Conservation (phyloP, 2,113 vertebrate species). For the Chionomys nivalis region DNA sequence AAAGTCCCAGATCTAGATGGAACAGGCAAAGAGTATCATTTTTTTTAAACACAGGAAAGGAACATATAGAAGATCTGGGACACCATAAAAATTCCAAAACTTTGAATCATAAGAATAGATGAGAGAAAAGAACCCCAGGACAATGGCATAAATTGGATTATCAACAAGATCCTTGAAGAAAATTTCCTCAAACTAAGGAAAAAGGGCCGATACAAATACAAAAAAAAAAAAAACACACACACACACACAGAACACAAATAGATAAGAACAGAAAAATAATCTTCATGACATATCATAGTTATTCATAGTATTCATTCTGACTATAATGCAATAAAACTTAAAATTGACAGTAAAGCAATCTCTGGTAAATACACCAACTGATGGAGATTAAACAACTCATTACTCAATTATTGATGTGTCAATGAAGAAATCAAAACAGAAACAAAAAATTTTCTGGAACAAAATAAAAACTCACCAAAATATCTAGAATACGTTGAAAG, state of each 20-base stretch:
- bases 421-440: not conserved
- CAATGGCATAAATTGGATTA: not conserved
- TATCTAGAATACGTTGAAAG: not conserved
- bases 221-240: too few species aligned
- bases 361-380: not conserved
- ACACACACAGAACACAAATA: not conserved
- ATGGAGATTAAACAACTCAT: not conserved
- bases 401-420: not conserved
- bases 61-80: not conserved
- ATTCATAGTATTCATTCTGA: not conserved
- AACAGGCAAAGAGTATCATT: not conserved
- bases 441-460: not conserved
- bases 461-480: not conserved
- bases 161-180: not conserved
- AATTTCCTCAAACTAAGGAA: not conserved
- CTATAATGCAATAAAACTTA: not conserved
- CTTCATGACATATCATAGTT: not conserved
- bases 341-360: not conserved
- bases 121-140: not conserved
- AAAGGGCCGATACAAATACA: not conserved
- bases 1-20: not conserved
- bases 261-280: not conserved
- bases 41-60: not conserved
- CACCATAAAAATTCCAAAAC: not conserved
- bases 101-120: not conserved